Conservation (phyloP, 92 coral and sea anemone genomes). For the Actinernus sp. region DNA sequence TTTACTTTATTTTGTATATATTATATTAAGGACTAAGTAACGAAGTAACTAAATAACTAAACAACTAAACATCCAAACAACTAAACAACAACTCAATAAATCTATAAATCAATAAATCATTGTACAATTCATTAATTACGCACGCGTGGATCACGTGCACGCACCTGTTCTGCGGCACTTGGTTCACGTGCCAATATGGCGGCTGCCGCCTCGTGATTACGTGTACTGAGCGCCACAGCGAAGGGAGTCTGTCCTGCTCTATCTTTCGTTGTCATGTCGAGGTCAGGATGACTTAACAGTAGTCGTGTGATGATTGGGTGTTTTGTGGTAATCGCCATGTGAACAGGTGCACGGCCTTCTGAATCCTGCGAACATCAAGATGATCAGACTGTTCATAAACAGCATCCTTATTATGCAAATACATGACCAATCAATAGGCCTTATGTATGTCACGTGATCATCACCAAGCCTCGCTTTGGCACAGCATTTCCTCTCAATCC, state of each 20-base stretch:
- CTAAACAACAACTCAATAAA: no score
- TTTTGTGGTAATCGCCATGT: slow-evolving; percentile 86
- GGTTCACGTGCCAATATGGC: slow-evolving; percentile 94
- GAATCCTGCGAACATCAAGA: slow-evolving; percentile 91
- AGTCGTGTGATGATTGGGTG: slow-evolving; percentile 92
- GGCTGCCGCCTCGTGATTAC: slow-evolving; percentile 92
- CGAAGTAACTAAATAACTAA: no score
- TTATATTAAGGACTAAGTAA: no score
- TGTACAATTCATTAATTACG: no score
- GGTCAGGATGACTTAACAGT: slow-evolving; percentile 92
- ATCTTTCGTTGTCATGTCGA: slow-evolving; percentile 86
- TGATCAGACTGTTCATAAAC: no score
- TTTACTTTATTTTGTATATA: no score
- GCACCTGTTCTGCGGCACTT: slow-evolving; percentile 96
- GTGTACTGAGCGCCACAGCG: slow-evolving; percentile 92
- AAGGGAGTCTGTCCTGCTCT: slow-evolving; percentile 97
- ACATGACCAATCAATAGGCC: no score
- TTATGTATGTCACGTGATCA: no score
- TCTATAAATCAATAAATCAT: background rate
- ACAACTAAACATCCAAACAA: no score
- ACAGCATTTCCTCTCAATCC: no score
- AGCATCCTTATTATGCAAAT: no score
- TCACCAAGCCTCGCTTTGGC: no score
- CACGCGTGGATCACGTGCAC: background rate
- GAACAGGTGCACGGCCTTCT: slow-evolving; percentile 91